Base-by-base conservation (phyloP, 2,888 invertebrate genomes). In the Eledona agricola region DNA sequence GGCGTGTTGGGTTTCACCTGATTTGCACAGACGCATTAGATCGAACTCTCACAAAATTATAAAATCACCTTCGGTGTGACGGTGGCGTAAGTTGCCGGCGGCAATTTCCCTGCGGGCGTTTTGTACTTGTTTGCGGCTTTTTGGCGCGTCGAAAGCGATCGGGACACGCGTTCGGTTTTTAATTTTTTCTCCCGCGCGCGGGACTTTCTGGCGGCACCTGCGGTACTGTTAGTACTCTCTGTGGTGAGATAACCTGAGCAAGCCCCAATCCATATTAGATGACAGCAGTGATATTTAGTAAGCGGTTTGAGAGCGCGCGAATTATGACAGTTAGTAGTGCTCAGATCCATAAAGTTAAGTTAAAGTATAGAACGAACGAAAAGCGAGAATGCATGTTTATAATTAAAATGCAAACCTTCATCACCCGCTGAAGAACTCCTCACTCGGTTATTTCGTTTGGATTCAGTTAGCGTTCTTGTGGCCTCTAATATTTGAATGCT, bases 1-100 rank as follows among this genome's bases (percentile, higher is more conserved):
- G 86, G 81, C 0, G 83, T 81, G 47, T 85, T 81, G 0, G 85
- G 84, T 11, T 80, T 78, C 58, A 85, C 78, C 81, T 51, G 26
- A 16, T n/a, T n/a, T 19, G 19, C 4, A 19, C 4, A 5, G 6
- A 19, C 5, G 6, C 4, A 17, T 7, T 26, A 26, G 5, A 40
- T 25, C 6, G 28, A 2, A 5, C 7, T 15, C 4, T 25, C 7
- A 12, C 13, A 19, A 32, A 17, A 50, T 6, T 28, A 20, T 13
- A 15, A 23, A 26, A 31, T 55, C 66, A 72, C 73, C 65, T 74
- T 74, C 12, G 74, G 73, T 10, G 72, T 73, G 3, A 74, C 63
- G 19, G 58, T 51, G 37, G 67, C 72, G 53, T 64, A 69, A 11
- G 34, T 37, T 12, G 57, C 51, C 2, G 51, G 32, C 3, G 60